Base-by-base conservation (phyloP, 2,888 invertebrate species). In the Andrena fulva region DNA sequence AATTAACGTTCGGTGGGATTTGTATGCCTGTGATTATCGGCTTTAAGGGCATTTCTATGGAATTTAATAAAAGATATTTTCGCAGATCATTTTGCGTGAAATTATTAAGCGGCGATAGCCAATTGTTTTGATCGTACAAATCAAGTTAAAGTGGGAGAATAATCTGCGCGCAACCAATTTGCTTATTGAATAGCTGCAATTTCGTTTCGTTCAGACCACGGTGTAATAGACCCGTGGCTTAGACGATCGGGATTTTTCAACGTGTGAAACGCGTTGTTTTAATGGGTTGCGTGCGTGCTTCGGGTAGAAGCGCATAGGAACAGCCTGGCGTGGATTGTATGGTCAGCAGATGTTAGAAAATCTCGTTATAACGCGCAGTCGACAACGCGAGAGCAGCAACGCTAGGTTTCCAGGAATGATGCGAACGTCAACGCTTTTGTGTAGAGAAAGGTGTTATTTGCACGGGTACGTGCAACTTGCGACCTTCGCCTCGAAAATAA, bases 101-200 rank as follows among this genome's bases (percentile, higher is more conserved):
- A 16, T 42, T 42, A 42, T 16, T 42, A 4, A 42, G 16, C 42
- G 16, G 42, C 16, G 42, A 16, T 42, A 16, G 42, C 16, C 12
- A 16, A 42, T 42, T 42, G 42, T 42, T 42, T 16, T 16, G 42
- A 12, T 42, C 42, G 16, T 42, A 42, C 16, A 16, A 4, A 16
- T 42, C 42, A 16, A 42, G 16, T 42, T 16, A 1, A 42, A 42
- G 16, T 42, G 42, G 42, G 16, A 42, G 16, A 16, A 16, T 42
- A 42, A 42, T 16, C 42, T 16, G 12, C 1, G 42, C 12, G 42
- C 42, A 42, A 4, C 42, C 16, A 16, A 16, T 42, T 42, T 42
- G 42, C 42, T 42, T 5, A 66, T 24, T 12, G 68, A 80, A 81
- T 85, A 88, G 84, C 82, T 86, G 87, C 76, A 88, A 87, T 89